A percentile compares a stretch with the other conserved stretches of the same genome.
Evolutionary conservation across 2,888 invertebrate genomes (phyloP).

Genomic region (Archaeoteleia sp.): DNA sequence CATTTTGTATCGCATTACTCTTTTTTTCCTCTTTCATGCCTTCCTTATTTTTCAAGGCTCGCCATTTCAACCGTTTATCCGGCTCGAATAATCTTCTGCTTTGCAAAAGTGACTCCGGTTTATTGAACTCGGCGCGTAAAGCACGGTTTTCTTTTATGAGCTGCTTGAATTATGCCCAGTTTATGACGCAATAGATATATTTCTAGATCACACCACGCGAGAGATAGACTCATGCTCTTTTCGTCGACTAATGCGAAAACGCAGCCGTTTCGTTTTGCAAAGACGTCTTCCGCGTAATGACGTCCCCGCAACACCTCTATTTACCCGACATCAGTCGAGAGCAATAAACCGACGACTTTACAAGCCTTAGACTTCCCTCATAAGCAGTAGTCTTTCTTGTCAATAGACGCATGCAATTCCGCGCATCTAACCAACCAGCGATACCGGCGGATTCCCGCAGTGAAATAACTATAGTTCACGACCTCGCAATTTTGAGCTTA

Average conservation of each 20-base stretch:
- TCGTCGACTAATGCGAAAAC: slow-evolving; percentile 6
- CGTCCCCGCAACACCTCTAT: slow-evolving; percentile 44
- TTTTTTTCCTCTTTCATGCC: slow-evolving; percentile 19
- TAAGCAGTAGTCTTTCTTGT: slow-evolving; percentile 50
- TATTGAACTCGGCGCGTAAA: slow-evolving; percentile 40
- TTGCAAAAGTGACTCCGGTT: slow-evolving; percentile 1
- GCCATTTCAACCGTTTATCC: slow-evolving; percentile 14
- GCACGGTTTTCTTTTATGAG: no score
- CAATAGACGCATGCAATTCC: slow-evolving; percentile 46
- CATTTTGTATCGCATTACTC: slow-evolving; percentile 13
- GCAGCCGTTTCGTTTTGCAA: slow-evolving; percentile 37
- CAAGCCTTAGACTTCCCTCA: slow-evolving; percentile 41
- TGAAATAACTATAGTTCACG: slow-evolving; percentile 50
- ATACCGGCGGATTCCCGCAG: slow-evolving; percentile 42
- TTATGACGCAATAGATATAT: no score
- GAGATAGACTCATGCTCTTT: slow-evolving; percentile 13
- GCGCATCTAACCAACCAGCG: slow-evolving; percentile 29
- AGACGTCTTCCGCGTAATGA: slow-evolving; percentile 46
- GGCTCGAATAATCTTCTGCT: slow-evolving; percentile 6
- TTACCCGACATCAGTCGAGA: slow-evolving; percentile 44
- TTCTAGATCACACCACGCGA: no score
- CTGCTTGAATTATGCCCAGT: no score
- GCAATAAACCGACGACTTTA: slow-evolving; percentile 50
- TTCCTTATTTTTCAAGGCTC: slow-evolving; percentile 28
- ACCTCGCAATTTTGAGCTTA: slow-evolving; percentile 54